A percentile compares a stretch with the other conserved stretches of the same genome.
These are phyloP conservation scores for Melanotaenia pygmaea DNA, from an alignment of 2,797 vertebrate genomes.

Conservation along the genomic window DNA sequence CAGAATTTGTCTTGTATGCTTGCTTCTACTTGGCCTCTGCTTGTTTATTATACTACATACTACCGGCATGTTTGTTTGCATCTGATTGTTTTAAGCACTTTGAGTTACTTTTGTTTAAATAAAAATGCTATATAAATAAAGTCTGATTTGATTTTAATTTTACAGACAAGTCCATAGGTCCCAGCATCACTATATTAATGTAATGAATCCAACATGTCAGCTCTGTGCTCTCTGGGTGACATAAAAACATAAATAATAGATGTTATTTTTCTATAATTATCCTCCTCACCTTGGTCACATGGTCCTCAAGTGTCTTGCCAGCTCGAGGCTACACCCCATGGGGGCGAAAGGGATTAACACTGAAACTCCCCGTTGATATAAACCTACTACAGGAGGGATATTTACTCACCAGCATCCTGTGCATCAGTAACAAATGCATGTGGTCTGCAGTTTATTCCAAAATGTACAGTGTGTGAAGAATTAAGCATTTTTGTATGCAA, in stretches of 20 bases:
- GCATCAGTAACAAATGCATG: conserved; percentile 1
- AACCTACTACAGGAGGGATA: conserved; percentile 48
- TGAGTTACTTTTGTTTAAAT: too few relatives aligned
- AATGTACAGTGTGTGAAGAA: not conserved
- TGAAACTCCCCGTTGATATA: conserved; percentile 56
- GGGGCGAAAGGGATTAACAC: conserved; percentile 54
- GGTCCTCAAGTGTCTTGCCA: conserved; percentile 50
- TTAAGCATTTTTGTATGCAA: not conserved
- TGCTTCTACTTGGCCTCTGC: not conserved
- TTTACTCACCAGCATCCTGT: conserved; percentile 54
- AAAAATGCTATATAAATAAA: too few relatives aligned
- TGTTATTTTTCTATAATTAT: conserved; percentile 69
- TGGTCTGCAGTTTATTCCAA: not conserved
- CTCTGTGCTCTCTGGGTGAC: conserved; percentile 61
- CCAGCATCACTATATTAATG: conserved; percentile 41
- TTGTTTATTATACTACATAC: conserved; percentile 1
- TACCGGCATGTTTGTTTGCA: too few relatives aligned
- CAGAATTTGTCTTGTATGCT: not conserved
- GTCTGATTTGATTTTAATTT: too few relatives aligned
- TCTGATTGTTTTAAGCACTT: too few relatives aligned
- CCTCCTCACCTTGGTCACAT: conserved; percentile 65
- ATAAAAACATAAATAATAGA: conserved; percentile 78
- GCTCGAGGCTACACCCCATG: conserved; percentile 48
- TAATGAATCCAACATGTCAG: conserved; percentile 55
- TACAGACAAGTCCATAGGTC: not conserved